Evolutionary conservation across 2,113 vertebrate genomes (phyloP).

Genomic region (Phrynocephalus versicolor): DNA sequence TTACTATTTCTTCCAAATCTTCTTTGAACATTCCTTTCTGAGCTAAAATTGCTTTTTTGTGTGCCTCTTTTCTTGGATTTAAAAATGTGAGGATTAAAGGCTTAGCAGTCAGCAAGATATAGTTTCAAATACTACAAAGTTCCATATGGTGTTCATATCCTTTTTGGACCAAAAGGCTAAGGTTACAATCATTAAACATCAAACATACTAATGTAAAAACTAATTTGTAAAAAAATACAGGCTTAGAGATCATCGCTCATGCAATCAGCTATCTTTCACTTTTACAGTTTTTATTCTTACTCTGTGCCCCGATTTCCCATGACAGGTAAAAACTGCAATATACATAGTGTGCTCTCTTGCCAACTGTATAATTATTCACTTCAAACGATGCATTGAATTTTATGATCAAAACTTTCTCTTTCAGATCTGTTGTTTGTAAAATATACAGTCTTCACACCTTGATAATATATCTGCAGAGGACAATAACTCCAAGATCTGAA

Average conservation of each 20-base stretch:
- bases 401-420: slow-evolving; percentile 5
- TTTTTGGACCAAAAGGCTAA: background rate
- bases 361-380: slow-evolving; percentile 13
- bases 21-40: background rate
- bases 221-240: slow-evolving; percentile 33
- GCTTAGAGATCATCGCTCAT: slow-evolving; percentile 30
- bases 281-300: background rate
- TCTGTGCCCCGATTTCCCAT: background rate
- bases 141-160: background rate
- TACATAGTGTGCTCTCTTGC: background rate
- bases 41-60: background rate
- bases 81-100: slow-evolving; percentile 1
- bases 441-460: slow-evolving; percentile 34
- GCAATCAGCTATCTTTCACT: background rate
- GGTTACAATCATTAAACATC: background rate
- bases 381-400: slow-evolving; percentile 56
- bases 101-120: background rate
- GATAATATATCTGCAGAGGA: slow-evolving; percentile 32
- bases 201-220: slow-evolving; percentile 30
- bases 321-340: background rate
- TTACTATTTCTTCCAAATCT: background rate
- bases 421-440: slow-evolving; percentile 35
- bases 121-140: background rate
- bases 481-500: slow-evolving; percentile 57
- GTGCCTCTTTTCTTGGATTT: background rate